Evolutionary conservation across 2,888 invertebrate genomes (phyloP), one percentile per base, ranked within the genome.

Genomic region (Scaeva pyrastri): DNA sequence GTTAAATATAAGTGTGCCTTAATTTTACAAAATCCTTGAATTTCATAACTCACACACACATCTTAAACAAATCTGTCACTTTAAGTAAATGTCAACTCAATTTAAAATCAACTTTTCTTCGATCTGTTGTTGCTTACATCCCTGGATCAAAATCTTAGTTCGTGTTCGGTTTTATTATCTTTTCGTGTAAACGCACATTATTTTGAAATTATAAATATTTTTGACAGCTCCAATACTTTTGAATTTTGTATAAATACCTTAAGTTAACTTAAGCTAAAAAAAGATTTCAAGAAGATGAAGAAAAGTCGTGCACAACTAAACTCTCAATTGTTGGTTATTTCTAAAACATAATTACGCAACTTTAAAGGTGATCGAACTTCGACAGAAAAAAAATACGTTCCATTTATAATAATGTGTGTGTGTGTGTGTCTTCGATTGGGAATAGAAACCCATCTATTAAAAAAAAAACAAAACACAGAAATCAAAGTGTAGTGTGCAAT

Each of bases 321-420:
- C 19, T 76, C 36, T 82, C 58, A 45, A 75, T 60, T 80, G 41
- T 71, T 71, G 50, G 14, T 14, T 12, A 36, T 70, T 83, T 73
- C 58, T 73, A 58, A 43, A 58, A 64, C 50, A 55, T 66, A 72
- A 73, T 83, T 77, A 83, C 82, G 72, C 77, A 83, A 83, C 73
- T 68, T 31, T 3, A 83, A 77, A 77, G 72, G 77, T 83, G 82
- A 73, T 60, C 73, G 82, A 83, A 83, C 77, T 83, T 45, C 6
- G n/a, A 14, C 19, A 55, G 16, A 16, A 45, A 45, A 26, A 10
- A 39, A 26, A 2, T 43, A 26, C 43, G 26, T 56, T 81, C 14
- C 36, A n/a, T 19, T 12, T 43, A 26, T 26, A 2, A 48, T 55
- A n/a, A n/a, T 43, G 60, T 43, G 52, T 71, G 41, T 70, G 60